Percentiles rank a stretch among this genome's conserved stretches.
phyloP scores from a whole-genome alignment of 1,140 invertebrate species.

The Magallana angulata region DNA sequence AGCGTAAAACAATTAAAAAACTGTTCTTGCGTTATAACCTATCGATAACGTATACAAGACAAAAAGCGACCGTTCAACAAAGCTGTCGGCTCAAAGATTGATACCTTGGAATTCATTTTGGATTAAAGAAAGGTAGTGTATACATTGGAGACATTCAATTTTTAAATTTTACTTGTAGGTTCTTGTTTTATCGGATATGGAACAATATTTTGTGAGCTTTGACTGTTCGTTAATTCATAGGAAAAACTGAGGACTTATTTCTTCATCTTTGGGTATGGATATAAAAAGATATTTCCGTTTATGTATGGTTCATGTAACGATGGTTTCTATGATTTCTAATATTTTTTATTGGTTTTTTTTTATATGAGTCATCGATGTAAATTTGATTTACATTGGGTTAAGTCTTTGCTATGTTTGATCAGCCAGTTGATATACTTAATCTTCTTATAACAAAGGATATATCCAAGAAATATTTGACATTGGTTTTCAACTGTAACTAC shows the following conservation, averaged over 20 bases:
- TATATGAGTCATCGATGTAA: neutral
- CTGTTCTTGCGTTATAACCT: neutral
- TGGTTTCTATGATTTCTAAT: neutral
- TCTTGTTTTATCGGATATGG: neutral
- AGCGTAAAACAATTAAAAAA: constrained; percentile 33
- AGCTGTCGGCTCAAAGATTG: neutral
- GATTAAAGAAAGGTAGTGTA: constrained; percentile 13
- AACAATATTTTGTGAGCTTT: no score
- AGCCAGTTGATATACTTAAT: neutral
- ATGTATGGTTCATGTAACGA: neutral
- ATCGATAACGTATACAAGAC: constrained; percentile 25
- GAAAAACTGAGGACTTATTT: no score
- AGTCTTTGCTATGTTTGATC: neutral
- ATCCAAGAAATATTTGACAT: neutral
- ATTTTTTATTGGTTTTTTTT: neutral
- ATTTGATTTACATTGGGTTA: neutral
- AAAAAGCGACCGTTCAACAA: neutral
- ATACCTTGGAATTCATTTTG: neutral
- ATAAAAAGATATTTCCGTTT: neutral
- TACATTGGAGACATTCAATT: neutral
- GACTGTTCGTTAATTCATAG: no score
- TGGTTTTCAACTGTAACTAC: no score
- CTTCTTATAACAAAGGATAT: neutral
- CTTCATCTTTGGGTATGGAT: no score
- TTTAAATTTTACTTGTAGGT: neutral